Conservation (phyloP, 2,888 invertebrate species). For the Meandrusa payeni region DNA sequence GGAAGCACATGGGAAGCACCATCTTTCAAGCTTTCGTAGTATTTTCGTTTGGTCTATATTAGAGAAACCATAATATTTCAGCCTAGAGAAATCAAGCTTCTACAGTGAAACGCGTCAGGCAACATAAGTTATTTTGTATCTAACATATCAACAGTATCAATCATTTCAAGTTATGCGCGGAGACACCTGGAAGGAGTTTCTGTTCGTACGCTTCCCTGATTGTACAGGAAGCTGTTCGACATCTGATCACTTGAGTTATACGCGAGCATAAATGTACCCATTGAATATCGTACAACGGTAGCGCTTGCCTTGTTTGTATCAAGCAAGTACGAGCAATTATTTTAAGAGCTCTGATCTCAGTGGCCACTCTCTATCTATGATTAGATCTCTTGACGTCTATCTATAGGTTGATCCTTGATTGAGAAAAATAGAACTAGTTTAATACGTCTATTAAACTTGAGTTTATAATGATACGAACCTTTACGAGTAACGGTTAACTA, state of each 20-base stretch:
- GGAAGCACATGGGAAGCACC: no score
- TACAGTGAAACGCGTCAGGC: no score
- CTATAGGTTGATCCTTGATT: constrained; percentile 6
- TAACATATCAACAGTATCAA: not conserved
- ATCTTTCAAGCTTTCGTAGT: no score
- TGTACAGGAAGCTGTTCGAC: constrained; percentile 18
- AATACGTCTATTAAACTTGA: no score
- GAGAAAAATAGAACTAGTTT: not conserved
- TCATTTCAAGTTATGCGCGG: constrained; percentile 10
- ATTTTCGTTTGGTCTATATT: no score
- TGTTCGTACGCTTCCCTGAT: constrained; percentile 10
- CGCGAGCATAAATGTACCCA: constrained; percentile 12
- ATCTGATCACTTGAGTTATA: constrained; percentile 11
- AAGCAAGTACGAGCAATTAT: constrained; percentile 33
- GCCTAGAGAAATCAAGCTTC: no score
- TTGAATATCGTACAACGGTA: constrained; percentile 4
- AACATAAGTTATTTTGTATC: no score
- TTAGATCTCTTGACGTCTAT: constrained; percentile 29
- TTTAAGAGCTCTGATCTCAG: constrained; percentile 22
- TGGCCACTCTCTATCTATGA: constrained; percentile 31
- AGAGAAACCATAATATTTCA: no score
- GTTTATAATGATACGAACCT: no score
- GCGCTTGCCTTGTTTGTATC: constrained; percentile 22
- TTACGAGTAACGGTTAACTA: no score
- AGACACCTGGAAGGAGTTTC: constrained; percentile 1